Base-by-base conservation (phyloP, 53 echinoderm and acorn worm genomes). In the Antedon mediterranea region DNA sequence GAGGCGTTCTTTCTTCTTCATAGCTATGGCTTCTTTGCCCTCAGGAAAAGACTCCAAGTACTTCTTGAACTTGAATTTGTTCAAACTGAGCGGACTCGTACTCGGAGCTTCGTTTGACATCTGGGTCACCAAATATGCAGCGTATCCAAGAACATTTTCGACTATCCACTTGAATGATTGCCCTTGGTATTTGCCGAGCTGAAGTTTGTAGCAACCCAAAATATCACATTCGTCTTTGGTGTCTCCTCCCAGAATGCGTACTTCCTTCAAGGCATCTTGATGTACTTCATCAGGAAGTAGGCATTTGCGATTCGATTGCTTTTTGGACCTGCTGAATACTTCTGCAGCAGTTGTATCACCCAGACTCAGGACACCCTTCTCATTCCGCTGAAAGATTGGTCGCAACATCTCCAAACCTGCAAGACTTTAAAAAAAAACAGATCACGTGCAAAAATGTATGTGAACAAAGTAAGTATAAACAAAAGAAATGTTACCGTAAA, bases 141-240 rank as follows among this genome's bases (percentile, higher is more conserved):
- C 44, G 30, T 80, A 90, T 11, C 88, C 88, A 9, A 90, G 78
- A 30, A 72, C 78, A 80, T 90, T 88, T 29, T 83, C 81, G 20
- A 80, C 28, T 57, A 75, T 30, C 88, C 90, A 90, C 80, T 82
- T 77, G 76, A 90, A 90, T n/a, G 83, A 88, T 30, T 43, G 20
- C 13, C 88, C 84, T 78, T 28, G 31, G 43, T 29, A 85, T 57
- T 74, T 28, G n/a, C 80, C 76, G 27, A 85, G 41, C 71, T 85
- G 80, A 74, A 80, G 23, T 4, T 31, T 28, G 18, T 32, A 83
- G 30, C 37, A 75, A 3, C 75, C 75, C 75, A 81, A 75, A 28
- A 81, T 41, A 81, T 81, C 42, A 42, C 37, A 43, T 75, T 74
- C n/a, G 75, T 81, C 75, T 33, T 30, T 28, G n/a, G 13, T 37